These are phyloP conservation scores for Chitala chitala DNA, from an alignment of 2,113 vertebrate species.

Conservation along the genomic window DNA sequence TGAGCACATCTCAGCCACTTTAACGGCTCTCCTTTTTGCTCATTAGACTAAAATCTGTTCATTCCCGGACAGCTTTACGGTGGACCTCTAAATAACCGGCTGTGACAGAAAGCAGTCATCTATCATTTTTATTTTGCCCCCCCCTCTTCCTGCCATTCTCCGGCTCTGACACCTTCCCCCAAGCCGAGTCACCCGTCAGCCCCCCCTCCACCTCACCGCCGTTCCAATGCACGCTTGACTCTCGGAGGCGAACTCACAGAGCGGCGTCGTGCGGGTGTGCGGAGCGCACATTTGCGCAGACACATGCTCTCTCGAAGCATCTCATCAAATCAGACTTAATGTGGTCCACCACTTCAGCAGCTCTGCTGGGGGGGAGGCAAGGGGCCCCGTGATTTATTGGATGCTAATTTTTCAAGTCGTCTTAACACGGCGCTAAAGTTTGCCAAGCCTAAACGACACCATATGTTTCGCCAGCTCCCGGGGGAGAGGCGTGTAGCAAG, in stretches of 20 bases:
- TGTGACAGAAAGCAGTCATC: constrained; percentile 57
- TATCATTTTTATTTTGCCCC: constrained; percentile 60
- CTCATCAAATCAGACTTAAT: constrained; percentile 67
- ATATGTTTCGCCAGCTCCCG: constrained; percentile 66
- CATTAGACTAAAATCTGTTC: constrained; percentile 66
- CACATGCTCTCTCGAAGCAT: constrained; percentile 31
- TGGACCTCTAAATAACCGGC: constrained; percentile 57
- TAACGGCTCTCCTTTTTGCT: constrained; percentile 48
- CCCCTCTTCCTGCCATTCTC: constrained; percentile 23
- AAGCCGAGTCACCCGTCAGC: too few relatives aligned
- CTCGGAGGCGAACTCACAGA: constrained; percentile 2
- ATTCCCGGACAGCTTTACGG: constrained; percentile 58
- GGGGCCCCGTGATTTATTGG: constrained; percentile 66
- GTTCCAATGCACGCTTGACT: not conserved
- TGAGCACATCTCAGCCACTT: constrained; percentile 38
- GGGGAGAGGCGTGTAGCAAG: constrained; percentile 35
- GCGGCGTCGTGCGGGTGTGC: not conserved
- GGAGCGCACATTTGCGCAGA: constrained; percentile 1
- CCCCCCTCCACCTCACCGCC: constrained; percentile 18
- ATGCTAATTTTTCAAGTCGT: constrained; percentile 71
- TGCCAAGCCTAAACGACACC: constrained; percentile 68
- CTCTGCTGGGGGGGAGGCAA: constrained; percentile 48
- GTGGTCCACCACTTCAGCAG: constrained; percentile 59
- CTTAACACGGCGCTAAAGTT: constrained; percentile 61
- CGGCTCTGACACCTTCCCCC: not conserved